Evolutionary conservation across 2,113 vertebrate species (phyloP), one percentile per base, ranked within the genome.

Genomic region (Cisticola juncidis): DNA sequence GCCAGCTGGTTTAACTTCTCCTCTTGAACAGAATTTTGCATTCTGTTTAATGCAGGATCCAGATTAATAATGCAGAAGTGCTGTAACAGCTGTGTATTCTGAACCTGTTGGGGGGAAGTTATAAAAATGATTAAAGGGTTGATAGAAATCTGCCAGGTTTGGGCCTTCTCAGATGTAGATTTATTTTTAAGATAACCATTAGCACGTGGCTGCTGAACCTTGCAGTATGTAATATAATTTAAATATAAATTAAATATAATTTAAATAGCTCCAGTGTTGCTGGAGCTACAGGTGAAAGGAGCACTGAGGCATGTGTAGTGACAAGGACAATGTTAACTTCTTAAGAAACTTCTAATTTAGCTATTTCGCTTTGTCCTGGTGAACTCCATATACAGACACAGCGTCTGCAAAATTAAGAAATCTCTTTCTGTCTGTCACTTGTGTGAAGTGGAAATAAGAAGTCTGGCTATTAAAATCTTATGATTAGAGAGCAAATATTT

Each of bases 401-500:
- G 45, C 29, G 60, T 33, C 21, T 62, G 69, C 33, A 79, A 81
- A 66, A 85, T 47, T 42, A 87, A 74, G 73, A 87, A 81, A 89
- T 72, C 45, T 68, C 45, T 83, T 69, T 82, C 47, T 64, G 47
- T 44, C 74, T 81, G 38, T 64, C 35, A 35, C n/a, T 87, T 58
- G 44, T 68, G 45, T 68, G 82, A 92, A 71, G 25, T 56, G 36
- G 44, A 64, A 93, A 82, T 47, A 40, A 6, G 65, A 50, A 79
- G 29, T 38, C 72, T 91, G 54, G 42, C 33, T 91, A 62, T 84
- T 79, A 78, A 93, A 87, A 66, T 85, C 85, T 92, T 62, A 92
- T 79, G 36, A 93, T 94, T 80, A 58, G 58, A 94, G 66, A 94
- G 80, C 86, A 95, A 93, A 94, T 95, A 88, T 92, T 90, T 93